Evolutionary conservation across 2,113 vertebrate genomes (phyloP), one percentile per base, ranked within the genome.

Genomic region (Natator depressus): DNA sequence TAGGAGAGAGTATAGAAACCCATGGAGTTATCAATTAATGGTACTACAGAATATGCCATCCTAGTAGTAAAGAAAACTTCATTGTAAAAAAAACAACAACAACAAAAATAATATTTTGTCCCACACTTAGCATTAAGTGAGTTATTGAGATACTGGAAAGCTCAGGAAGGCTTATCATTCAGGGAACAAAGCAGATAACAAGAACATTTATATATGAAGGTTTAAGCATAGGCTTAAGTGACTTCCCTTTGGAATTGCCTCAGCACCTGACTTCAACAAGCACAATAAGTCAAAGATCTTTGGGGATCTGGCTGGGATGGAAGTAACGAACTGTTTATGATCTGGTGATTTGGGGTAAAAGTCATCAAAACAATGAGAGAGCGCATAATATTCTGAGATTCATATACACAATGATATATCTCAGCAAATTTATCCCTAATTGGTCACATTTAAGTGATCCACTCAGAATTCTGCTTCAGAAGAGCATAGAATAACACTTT

Each of bases 381-480:
- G 62, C 53, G 65, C 72, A 84, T 22, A 92, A 14, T 75, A 89
- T 87, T 92, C 94, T 89, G 92, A 92, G 83, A 95, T 89, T 88
- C 90, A 91, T 50, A 47, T 55, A 59, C 95, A 95, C 78, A 86
- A 50, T 88, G 1, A 0, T 38, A 94, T 93, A 96, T 96, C 80
- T 93, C 89, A 94, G 87, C n/a, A 97, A 94, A 96, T 92, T 86
- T 87, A 94, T 95, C 31, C 17, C 46, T 42, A 94, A 62, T 65
- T 95, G 89, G 94, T 95, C 87, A 93, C 95, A 96, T 95, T 90
- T 0, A 1, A 91, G 62, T 92, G 85, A 31, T 95, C 92, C 46
- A 91, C 82, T 96, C 95, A 90, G 86, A 96, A 91, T 91, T 90
- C 82, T 89, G 95, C 93, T 86, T 72, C 88, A 93, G 78, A 87